phyloP scores from a whole-genome alignment of 2,113 vertebrate species.

The Gavia stellata region DNA sequence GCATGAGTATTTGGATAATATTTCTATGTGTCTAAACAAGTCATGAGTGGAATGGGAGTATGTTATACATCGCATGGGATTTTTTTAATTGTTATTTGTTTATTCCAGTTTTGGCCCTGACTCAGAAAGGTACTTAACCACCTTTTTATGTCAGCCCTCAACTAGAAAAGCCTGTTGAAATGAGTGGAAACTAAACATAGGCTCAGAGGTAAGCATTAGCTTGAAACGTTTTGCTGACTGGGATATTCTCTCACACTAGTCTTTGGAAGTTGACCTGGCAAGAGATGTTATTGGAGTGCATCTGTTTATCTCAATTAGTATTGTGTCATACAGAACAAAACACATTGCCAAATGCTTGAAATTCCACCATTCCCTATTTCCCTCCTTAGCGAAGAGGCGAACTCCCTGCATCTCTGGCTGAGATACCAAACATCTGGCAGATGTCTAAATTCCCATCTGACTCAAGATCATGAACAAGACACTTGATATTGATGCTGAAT shows the following conservation, averaged over 20 bases:
- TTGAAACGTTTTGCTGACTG: not conserved
- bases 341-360: slow-evolving; percentile 7
- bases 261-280: not conserved
- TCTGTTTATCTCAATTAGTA: slow-evolving; percentile 14
- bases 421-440: slow-evolving; percentile 7
- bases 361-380: slow-evolving; percentile 10
- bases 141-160: not conserved
- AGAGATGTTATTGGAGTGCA: not conserved
- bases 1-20: not conserved
- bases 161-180: not conserved
- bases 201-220: not conserved
- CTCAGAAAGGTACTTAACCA: not conserved
- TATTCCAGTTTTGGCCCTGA: not conserved
- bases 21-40: not conserved
- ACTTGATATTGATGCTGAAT: not conserved
- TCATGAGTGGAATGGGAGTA: not conserved
- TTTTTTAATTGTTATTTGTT: not conserved
- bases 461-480: not conserved
- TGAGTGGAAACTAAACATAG: not conserved
- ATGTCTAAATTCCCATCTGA: not conserved
- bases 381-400: not conserved
- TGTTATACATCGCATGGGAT: not conserved
- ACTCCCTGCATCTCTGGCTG: not conserved
- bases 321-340: slow-evolving; percentile 20
- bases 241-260: not conserved